phyloP scores from a whole-genome alignment of 2,888 invertebrate species.

The Platynereis dumerilii region DNA sequence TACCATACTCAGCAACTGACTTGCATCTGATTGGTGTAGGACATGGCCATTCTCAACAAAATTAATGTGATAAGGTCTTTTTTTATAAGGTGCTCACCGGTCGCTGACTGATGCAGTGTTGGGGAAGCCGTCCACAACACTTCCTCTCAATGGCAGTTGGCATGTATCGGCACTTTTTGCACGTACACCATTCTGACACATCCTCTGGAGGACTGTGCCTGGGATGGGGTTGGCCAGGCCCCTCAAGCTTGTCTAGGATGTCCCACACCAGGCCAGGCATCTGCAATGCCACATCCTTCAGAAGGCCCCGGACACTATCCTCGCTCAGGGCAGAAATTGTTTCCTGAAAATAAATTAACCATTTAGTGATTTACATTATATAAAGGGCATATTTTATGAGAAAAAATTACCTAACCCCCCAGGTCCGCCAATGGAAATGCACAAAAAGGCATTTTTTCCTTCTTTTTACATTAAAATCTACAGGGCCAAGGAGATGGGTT shows the following conservation, averaged over 20 bases:
- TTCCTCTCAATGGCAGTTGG: background rate
- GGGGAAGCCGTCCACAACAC: slow-evolving; percentile 5
- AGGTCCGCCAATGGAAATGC: no score
- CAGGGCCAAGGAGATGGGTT: no score
- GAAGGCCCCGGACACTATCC: background rate
- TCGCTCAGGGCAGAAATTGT: background rate
- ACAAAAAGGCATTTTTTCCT: no score
- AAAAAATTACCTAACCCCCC: no score
- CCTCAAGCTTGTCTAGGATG: slow-evolving; percentile 1
- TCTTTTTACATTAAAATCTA: no score
- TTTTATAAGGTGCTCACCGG: no score
- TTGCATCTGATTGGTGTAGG: no score
- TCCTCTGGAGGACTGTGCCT: background rate
- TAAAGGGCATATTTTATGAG: no score
- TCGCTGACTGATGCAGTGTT: slow-evolving; percentile 6
- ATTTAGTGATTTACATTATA: no score
- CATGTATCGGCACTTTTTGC: slow-evolving; percentile 9
- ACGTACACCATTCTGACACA: slow-evolving; percentile 4
- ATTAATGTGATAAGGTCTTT: no score
- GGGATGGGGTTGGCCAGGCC: background rate
- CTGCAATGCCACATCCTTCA: background rate
- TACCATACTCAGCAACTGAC: no score
- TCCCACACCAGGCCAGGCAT: slow-evolving; percentile 6
- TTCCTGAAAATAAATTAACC: background rate
- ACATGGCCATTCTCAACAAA: no score